Percentiles rank a stretch among this genome's conserved stretches.
Conservation (phyloP, 2,888 invertebrate species). For the Saturnia japonica region DNA sequence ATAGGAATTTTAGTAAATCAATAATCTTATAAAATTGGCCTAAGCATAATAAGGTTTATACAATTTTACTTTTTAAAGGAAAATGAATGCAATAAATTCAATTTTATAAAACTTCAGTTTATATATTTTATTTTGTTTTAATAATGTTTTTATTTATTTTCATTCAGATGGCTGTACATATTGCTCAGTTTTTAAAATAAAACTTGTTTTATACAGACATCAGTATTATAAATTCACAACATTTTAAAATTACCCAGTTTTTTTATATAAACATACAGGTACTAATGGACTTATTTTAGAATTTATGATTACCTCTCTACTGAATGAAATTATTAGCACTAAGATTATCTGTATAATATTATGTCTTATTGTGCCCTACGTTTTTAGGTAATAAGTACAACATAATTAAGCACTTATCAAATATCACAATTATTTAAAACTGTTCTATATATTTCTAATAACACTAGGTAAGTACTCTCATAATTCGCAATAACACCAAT, state of each 20-base stretch:
- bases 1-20: neutral
- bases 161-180: neutral
- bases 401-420: neutral
- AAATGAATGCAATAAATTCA: too few species aligned
- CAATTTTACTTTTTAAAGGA: too few species aligned
- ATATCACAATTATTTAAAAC: neutral
- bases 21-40: neutral
- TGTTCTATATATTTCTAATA: neutral
- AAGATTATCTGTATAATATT: neutral
- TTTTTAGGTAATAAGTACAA: constrained; percentile 2
- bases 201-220: neutral
- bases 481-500: neutral
- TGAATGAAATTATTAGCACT: too few species aligned
- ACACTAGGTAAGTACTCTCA: neutral
- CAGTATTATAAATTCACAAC: neutral
- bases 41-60: neutral
- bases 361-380: neutral
- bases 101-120: too few species aligned
- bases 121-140: neutral
- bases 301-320: too few species aligned
- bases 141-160: neutral
- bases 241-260: neutral
- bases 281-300: neutral
- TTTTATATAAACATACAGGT: neutral
- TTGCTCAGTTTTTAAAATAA: neutral